Evolutionary conservation across 2,888 invertebrate species (phyloP).

Genomic region (Plagiodera versicolora): DNA sequence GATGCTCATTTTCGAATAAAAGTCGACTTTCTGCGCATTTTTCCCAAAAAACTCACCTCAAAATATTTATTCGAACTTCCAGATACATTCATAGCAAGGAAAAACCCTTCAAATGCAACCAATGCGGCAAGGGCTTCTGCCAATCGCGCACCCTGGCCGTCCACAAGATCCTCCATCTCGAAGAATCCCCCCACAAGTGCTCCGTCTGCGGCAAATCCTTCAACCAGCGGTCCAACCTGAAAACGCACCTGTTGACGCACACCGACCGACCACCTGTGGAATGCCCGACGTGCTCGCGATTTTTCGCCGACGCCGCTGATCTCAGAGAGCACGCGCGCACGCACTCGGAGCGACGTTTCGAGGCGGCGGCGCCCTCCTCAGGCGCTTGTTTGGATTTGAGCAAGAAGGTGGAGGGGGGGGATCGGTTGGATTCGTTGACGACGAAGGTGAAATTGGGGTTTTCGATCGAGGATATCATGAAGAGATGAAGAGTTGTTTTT

Average conservation of each 20-base stretch:
- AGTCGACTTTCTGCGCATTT: too few species aligned
- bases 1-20: too few species aligned
- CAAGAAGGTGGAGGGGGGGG: constrained; percentile 29
- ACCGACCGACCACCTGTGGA: constrained; percentile 65
- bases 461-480: constrained; percentile 88
- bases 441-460: constrained; percentile 70
- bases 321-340: constrained; percentile 44
- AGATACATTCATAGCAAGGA: constrained; percentile 98
- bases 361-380: background rate
- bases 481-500: constrained; percentile 60
- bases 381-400: constrained; percentile 46
- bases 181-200: constrained; percentile 92
- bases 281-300: constrained; percentile 47
- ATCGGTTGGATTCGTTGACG: constrained; percentile 13
- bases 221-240: constrained; percentile 90
- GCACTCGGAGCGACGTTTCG: background rate
- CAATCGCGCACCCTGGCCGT: constrained; percentile 95
- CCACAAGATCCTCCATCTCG: constrained; percentile 91
- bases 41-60: too few species aligned
- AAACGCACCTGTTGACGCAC: constrained; percentile 87
- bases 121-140: constrained; percentile 98
- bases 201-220: constrained; percentile 86
- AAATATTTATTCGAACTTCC: constrained; percentile 53
- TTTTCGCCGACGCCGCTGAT: constrained; percentile 48
- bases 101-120: constrained; percentile 96